Conservation (phyloP, 2,113 vertebrate species). For the Melanotaenia duboulayi region DNA sequence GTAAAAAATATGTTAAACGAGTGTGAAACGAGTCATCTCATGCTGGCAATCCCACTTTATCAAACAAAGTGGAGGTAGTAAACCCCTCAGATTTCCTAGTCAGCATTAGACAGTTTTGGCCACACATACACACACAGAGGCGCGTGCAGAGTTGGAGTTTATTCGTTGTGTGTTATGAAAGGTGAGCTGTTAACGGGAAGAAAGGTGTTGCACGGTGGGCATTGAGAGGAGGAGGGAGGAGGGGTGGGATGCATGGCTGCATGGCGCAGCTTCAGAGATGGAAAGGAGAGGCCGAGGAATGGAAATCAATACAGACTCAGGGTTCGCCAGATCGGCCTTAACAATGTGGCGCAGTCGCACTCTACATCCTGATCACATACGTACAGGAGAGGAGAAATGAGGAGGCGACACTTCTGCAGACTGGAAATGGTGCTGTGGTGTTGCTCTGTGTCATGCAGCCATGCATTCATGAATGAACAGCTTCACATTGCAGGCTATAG, state of each 20-base stretch:
- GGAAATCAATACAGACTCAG: slow-evolving; percentile 82
- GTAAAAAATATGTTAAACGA: slow-evolving; percentile 50
- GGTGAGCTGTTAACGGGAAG: slow-evolving; percentile 70
- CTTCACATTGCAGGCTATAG: too few species aligned
- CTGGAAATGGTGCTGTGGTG: slow-evolving; percentile 13
- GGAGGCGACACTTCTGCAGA: slow-evolving; percentile 51
- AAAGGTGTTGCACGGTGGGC: slow-evolving; percentile 71
- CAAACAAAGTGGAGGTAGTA: slow-evolving; percentile 12
- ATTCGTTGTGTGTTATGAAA: slow-evolving; percentile 58
- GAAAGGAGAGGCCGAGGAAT: slow-evolving; percentile 77
- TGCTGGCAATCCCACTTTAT: slow-evolving; percentile 47
- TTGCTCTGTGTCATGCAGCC: too few species aligned
- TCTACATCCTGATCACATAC: slow-evolving; percentile 77
- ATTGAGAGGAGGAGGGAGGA: too few species aligned
- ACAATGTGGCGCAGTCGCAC: slow-evolving; percentile 74
- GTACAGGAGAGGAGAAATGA: slow-evolving; percentile 34
- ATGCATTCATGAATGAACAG: too few species aligned
- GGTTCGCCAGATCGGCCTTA: slow-evolving; percentile 82
- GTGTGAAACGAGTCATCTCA: slow-evolving; percentile 51
- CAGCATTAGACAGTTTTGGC: slow-evolving; percentile 27
- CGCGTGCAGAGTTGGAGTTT: slow-evolving; percentile 4
- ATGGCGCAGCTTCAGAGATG: slow-evolving; percentile 78
- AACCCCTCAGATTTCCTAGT: slow-evolving; percentile 11
- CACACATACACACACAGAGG: neutral
- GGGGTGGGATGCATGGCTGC: slow-evolving; percentile 62